These are phyloP conservation scores for Melitaea cinxia DNA, from an alignment of 1,140 invertebrate species.

Conservation along the genomic window DNA sequence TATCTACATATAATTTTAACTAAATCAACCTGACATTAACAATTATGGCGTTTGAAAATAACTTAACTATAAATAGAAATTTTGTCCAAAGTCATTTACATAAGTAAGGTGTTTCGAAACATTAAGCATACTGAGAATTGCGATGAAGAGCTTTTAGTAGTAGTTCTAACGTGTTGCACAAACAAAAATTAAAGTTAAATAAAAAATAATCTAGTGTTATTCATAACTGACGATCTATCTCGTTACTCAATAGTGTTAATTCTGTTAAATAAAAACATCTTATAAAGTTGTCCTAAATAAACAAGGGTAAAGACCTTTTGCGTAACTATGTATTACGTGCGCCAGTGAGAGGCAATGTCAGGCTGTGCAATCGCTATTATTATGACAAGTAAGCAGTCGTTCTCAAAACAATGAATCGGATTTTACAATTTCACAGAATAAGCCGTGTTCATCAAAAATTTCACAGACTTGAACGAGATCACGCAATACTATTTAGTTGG, in stretches of 20 bases:
- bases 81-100: background rate
- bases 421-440: conserved; percentile 31
- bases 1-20: no score
- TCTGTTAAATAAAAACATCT: conserved; percentile 74
- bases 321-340: conserved; percentile 72
- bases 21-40: no score
- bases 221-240: conserved; percentile 16
- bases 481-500: conserved; percentile 14
- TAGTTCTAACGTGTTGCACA: conserved; percentile 53
- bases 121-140: conserved; percentile 42
- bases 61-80: no score
- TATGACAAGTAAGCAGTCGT: conserved; percentile 59
- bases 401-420: conserved; percentile 45
- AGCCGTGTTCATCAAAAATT: conserved; percentile 10
- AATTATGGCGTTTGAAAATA: no score
- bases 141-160: conserved; percentile 47
- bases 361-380: conserved; percentile 63
- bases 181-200: conserved; percentile 60
- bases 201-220: conserved; percentile 44
- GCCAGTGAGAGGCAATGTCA: conserved; percentile 79
- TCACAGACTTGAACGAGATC: conserved; percentile 14
- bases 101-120: conserved; percentile 26
- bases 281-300: conserved; percentile 75
- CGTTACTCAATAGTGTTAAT: conserved; percentile 65
- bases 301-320: conserved; percentile 80